Evolutionary conservation across 1,140 invertebrate species (phyloP), one percentile per base, ranked within the genome.

Genomic region (Scaptomyza pallida): DNA sequence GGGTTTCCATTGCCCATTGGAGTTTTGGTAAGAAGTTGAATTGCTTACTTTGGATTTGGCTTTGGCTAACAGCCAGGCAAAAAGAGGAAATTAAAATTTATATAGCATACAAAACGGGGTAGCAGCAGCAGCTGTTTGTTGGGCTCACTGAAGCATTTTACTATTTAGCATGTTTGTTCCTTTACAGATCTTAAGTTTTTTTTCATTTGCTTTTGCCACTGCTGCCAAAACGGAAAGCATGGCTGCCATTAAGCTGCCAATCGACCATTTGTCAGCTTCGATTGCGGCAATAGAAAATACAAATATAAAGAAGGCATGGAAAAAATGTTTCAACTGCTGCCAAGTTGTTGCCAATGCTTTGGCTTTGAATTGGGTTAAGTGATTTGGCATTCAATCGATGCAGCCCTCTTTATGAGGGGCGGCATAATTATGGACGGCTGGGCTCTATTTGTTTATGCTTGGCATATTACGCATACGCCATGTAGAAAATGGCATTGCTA

Each of bases 201-300:
- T 16, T 12, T 35, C 37, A 26, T 26, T 23, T 40, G 47, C 37
- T 44, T 45, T 54, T 8, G 30, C 26, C 0, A 2, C 37, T 67
- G 35, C 40, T 74, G 63, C 77, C 73, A 71, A 72, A 75, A 63
- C 63, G 79, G 63, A 74, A 61, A 79, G 72, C 79, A 67, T 79
- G 80, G 71, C 79, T 83, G 75, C 65, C 78, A 82, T 83, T 83
- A 78, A 83, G 80, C 79, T 79, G 81, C 72, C 72, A 83, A 75
- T 83, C 76, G 72, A 52, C 79, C 80, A 85, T 79, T 82, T 83
- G 80, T 85, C 75, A 79, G 72, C 67, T 67, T 63, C 76, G 59
- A 61, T 64, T 69, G 61, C 54, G 47, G 75, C 48, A 68, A 63
- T 68, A 80, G 50, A 63, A 68, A 23, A 43, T 26, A 40, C 1